Evolutionary conservation across 2,797 vertebrate species (phyloP).

Genomic region (Karalla daura): DNA sequence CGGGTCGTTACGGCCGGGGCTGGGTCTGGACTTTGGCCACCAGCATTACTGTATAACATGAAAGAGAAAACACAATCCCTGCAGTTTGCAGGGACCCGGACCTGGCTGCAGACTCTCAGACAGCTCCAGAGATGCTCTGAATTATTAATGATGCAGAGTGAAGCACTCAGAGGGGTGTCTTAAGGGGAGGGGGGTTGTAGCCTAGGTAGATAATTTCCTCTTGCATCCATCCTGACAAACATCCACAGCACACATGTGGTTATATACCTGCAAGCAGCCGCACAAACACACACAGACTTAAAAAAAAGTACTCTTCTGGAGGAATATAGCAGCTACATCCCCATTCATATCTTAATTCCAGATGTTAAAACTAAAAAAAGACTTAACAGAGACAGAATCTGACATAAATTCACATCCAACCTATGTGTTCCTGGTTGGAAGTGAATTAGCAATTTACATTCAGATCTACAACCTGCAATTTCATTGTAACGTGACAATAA

Average conservation of each 20-base stretch:
- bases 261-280: background rate
- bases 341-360: too few relatives aligned
- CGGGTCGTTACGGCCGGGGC: slow-evolving; percentile 24
- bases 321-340: too few relatives aligned
- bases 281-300: slow-evolving; percentile 1
- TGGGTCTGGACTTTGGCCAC: slow-evolving; percentile 63
- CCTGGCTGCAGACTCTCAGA: background rate
- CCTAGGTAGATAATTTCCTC: background rate
- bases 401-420: too few relatives aligned
- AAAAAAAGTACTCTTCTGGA: too few relatives aligned
- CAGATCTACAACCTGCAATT: too few relatives aligned
- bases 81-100: slow-evolving; percentile 6
- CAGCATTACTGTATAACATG: slow-evolving; percentile 26
- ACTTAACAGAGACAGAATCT: too few relatives aligned
- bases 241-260: background rate
- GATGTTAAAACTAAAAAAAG: too few relatives aligned
- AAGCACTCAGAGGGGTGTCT: slow-evolving; percentile 21
- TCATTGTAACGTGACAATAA: too few relatives aligned
- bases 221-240: background rate
- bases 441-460: too few relatives aligned
- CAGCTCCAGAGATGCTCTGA: background rate
- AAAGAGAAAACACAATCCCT: background rate
- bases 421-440: too few relatives aligned
- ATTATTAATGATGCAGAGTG: slow-evolving; percentile 41
- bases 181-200: background rate